These are phyloP conservation scores for Pelosia muscerda DNA, from an alignment of 2,888 invertebrate genomes.

Conservation along the genomic window DNA sequence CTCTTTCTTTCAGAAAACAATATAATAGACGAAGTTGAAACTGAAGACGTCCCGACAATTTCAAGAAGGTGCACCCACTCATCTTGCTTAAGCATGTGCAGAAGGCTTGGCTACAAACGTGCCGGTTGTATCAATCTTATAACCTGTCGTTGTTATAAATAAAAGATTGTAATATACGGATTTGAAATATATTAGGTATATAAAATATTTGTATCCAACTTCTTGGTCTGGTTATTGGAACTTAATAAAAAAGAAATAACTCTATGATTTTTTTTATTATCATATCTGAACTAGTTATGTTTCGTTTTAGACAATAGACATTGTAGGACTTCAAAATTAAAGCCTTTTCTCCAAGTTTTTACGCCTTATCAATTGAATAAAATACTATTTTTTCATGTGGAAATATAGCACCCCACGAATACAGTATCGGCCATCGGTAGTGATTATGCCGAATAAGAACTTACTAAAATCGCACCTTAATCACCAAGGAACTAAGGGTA, in stretches of 20 bases:
- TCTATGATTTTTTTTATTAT: not conserved
- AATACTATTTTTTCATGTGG: too few species aligned
- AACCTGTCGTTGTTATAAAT: not conserved
- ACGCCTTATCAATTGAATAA: too few species aligned
- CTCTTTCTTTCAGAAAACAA: not conserved
- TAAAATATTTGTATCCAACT: not conserved
- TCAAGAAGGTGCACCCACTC: conserved; percentile 1
- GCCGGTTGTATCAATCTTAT: not conserved
- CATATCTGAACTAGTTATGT: too few species aligned
- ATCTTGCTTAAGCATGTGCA: not conserved
- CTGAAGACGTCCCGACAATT: not conserved
- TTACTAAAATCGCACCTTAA: too few species aligned
- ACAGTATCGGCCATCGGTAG: too few species aligned
- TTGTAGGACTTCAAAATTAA: too few species aligned
- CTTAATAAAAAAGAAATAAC: not conserved
- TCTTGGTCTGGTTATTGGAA: not conserved
- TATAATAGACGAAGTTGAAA: not conserved
- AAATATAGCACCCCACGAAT: too few species aligned
- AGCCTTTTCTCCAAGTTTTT: too few species aligned
- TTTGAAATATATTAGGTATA: not conserved
- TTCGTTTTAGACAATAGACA: too few species aligned
- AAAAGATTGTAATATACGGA: not conserved
- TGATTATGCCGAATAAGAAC: too few species aligned
- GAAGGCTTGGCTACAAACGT: not conserved
- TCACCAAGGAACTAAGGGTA: too few species aligned